Percentiles rank a stretch among this genome's conserved stretches.
Evolutionary conservation across 2,113 vertebrate genomes (phyloP).

Genomic region (Daubentonia madagascariensis): DNA sequence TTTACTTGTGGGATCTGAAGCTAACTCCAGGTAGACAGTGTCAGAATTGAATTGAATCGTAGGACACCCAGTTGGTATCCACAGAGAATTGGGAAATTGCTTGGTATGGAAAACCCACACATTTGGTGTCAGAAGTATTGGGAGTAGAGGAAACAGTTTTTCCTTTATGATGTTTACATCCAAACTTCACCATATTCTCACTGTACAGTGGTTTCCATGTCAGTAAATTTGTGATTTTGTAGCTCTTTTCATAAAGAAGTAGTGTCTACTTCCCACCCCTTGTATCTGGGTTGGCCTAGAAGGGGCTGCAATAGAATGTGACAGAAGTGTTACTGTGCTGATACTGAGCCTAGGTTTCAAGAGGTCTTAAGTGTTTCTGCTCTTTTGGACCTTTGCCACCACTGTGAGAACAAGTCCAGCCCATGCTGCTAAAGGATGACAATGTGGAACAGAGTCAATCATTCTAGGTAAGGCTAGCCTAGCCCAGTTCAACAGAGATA

Average conservation of each 20-base stretch:
- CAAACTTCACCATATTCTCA: no score
- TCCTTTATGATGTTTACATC: no score
- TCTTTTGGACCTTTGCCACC: neutral
- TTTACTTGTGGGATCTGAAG: no score
- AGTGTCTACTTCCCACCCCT: neutral
- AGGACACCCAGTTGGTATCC: no score
- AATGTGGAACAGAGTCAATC: neutral
- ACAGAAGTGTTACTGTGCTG: neutral
- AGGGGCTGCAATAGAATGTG: neutral
- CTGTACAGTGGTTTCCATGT: neutral
- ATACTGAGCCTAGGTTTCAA: neutral
- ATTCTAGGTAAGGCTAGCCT: neutral
- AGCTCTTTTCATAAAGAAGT: neutral
- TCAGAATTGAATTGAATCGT: no score
- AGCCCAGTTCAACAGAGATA: neutral
- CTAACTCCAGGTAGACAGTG: no score
- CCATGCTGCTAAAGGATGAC: neutral
- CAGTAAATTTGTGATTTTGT: neutral
- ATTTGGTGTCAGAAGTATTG: no score
- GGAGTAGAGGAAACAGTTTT: no score
- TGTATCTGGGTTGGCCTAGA: neutral
- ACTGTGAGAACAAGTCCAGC: neutral
- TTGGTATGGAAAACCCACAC: no score
- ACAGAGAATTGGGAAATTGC: no score
- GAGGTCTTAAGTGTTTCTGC: neutral